Evolutionary conservation across 2,797 vertebrate species (phyloP), one percentile per base, ranked within the genome.

Genomic region (Merluccius polli): DNA sequence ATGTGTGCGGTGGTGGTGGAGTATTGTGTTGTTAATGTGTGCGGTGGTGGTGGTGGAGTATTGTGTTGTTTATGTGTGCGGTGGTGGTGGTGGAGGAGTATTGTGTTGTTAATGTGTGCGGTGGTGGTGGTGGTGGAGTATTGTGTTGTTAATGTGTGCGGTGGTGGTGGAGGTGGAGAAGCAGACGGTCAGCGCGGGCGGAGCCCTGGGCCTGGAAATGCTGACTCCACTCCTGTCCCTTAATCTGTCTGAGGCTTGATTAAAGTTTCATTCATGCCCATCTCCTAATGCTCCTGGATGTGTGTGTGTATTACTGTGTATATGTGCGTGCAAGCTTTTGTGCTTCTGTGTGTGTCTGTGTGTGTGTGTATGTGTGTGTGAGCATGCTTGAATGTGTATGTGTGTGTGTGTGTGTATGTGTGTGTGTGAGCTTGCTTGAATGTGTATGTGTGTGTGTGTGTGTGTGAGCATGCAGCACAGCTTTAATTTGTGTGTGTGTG

Each of bases 231-330:
- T 85, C 83, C 87, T 90, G 89, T 91, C 86, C 82, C 85, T 86
- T 92, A 90, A 92, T 92, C 90, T 93, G 90, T 91, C 87, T 89
- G 90, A 93, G 88, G 90, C 83, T 82, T 87, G 90, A 93, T 93
- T 92, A 92, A 93, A 93, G 87, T 92, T 92, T 92, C 91, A 93
- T 93, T 92, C 79, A 72, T 83, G 82, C 87, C 88, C 90, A 87
- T 91, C 90, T 91, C 86, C 88, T 92, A 91, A 91, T 87, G 89
- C 83, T 83, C 75, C 70, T 4, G 75, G 21, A 41, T 48, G 36
- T 48, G 41, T 29, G 38, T 48, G 71, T 52, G 48, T 59, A 36
- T 27, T 35, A 41, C 35, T 41, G 71, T 72, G 71, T 41, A n/a
- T 41, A n/a, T 44, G 71, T 44, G 38, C 16, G 71, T 30, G 36